These are phyloP conservation scores for Colinus virginianus DNA, from an alignment of 2,113 vertebrate genomes.

Conservation along the genomic window DNA sequence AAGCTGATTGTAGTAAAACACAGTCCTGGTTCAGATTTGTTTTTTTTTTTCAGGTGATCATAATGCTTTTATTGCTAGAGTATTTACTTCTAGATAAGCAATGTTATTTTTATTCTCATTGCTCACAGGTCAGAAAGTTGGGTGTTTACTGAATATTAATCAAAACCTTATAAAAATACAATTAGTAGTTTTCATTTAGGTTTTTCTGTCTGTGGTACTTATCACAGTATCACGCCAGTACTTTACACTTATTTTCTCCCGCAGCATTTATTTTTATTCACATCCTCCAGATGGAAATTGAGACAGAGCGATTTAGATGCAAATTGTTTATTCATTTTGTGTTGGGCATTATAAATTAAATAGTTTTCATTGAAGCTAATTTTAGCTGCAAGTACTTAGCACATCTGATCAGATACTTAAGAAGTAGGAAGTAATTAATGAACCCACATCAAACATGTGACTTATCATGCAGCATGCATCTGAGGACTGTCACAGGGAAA, in stretches of 20 bases:
- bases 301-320: conserved; percentile 16
- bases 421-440: conserved; percentile 45
- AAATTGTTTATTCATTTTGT: conserved; percentile 35
- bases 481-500: background rate
- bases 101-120: background rate
- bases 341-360: conserved; percentile 43
- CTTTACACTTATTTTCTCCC: background rate
- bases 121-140: background rate
- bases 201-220: background rate
- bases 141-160: conserved; percentile 29
- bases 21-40: background rate
- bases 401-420: conserved; percentile 7
- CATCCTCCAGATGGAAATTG: conserved; percentile 46
- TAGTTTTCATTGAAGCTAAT: conserved; percentile 14
- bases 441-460: background rate
- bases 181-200: conserved; percentile 2
- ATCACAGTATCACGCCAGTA: background rate
- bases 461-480: background rate
- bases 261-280: conserved; percentile 31
- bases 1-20: background rate
- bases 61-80: background rate
- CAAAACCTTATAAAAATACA: background rate
- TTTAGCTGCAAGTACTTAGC: conserved; percentile 45
- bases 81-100: background rate
- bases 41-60: background rate